phyloP scores from a whole-genome alignment of 2,113 vertebrate genomes.

The Alosa alosa region DNA sequence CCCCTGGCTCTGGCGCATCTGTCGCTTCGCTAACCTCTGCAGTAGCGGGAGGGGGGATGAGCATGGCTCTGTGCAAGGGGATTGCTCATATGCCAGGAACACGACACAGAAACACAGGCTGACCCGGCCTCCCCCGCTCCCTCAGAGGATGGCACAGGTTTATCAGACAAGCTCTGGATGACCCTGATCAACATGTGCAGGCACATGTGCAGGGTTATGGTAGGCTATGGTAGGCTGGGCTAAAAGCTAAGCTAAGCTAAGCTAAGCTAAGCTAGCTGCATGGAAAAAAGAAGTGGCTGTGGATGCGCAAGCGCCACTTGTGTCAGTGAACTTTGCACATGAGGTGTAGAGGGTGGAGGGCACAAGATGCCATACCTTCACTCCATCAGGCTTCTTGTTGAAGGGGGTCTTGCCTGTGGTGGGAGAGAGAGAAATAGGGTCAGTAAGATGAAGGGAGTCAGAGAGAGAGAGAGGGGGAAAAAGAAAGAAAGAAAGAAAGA shows the following conservation, averaged over 20 bases:
- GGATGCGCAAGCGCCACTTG: too few species aligned
- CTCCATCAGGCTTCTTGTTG: conserved; percentile 91
- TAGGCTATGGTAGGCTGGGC: background rate
- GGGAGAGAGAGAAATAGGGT: conserved; percentile 44
- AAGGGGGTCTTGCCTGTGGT: conserved; percentile 92
- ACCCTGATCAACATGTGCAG: background rate
- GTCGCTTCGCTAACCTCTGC: background rate
- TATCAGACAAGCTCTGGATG: background rate
- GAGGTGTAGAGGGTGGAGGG: background rate
- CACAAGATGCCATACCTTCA: conserved; percentile 82
- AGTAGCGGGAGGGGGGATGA: background rate
- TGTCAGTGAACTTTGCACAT: too few species aligned
- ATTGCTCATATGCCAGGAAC: background rate
- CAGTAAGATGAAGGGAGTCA: conserved; percentile 19
- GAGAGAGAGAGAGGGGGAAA: background rate
- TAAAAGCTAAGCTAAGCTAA: background rate
- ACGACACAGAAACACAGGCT: background rate
- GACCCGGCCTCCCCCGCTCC: background rate
- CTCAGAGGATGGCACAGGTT: background rate
- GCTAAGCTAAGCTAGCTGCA: background rate
- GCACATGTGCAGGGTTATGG: background rate
- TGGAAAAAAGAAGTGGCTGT: background rate
- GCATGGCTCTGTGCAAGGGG: background rate
- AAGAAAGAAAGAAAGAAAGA: too few species aligned
- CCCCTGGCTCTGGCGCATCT: background rate